These are phyloP conservation scores for Sparidentex hasta DNA, from an alignment of 2,797 vertebrate species.

Conservation along the genomic window DNA sequence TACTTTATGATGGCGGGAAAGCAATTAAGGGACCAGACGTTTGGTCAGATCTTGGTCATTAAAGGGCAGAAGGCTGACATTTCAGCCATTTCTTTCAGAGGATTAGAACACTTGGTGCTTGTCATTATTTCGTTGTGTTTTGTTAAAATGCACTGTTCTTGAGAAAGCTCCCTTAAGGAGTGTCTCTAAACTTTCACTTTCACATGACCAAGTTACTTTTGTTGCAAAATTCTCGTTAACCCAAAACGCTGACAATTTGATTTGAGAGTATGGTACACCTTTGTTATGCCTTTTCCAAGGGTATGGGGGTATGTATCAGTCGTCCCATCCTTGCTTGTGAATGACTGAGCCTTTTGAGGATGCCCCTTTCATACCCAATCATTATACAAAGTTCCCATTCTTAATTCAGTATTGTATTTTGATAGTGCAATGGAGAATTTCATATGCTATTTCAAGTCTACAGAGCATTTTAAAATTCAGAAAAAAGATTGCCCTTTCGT, in stretches of 20 bases:
- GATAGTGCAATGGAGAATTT: too few relatives aligned
- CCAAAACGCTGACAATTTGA: background rate
- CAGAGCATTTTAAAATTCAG: too few relatives aligned
- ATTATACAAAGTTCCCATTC: too few relatives aligned
- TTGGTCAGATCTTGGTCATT: slow-evolving; percentile 14
- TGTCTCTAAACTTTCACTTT: background rate
- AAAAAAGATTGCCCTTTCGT: too few relatives aligned
- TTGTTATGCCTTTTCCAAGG: background rate
- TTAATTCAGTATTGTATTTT: too few relatives aligned
- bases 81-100: slow-evolving; percentile 20
- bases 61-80: slow-evolving; percentile 19
- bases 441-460: too few relatives aligned
- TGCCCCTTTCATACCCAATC: too few relatives aligned
- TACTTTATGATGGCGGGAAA: slow-evolving; percentile 13
- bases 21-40: background rate
- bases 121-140: slow-evolving; percentile 2
- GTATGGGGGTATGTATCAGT: background rate
- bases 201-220: background rate
- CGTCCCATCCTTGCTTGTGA: too few relatives aligned
- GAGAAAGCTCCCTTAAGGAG: background rate
- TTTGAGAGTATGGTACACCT: background rate
- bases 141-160: slow-evolving; percentile 5
- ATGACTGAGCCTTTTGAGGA: too few relatives aligned
- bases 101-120: slow-evolving; percentile 13
- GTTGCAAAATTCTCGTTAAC: slow-evolving; percentile 11